A percentile compares a stretch with the other conserved stretches of the same genome.
Evolutionary conservation across 2,888 invertebrate genomes (phyloP).

Genomic region (Drosophila diplacantha): DNA sequence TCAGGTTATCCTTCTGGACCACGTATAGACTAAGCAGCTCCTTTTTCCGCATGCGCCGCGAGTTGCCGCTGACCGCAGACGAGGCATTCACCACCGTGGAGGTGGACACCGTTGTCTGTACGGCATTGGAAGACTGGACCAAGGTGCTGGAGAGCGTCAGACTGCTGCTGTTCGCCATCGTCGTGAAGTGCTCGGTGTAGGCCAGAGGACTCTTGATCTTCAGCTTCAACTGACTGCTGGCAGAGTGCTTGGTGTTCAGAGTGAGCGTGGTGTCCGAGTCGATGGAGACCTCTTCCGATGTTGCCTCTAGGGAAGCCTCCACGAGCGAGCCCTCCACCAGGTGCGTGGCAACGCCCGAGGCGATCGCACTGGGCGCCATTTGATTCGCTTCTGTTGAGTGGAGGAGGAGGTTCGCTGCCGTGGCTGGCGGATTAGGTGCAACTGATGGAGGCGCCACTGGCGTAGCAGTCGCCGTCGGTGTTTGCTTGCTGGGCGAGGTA

Average conservation of each 20-base stretch:
- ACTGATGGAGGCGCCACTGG: background rate
- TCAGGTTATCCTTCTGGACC: slow-evolving; percentile 89
- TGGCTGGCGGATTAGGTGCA: background rate
- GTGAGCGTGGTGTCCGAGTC: slow-evolving; percentile 77
- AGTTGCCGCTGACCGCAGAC: slow-evolving; percentile 78
- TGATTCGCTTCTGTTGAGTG: slow-evolving; percentile 63
- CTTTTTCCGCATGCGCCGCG: slow-evolving; percentile 93
- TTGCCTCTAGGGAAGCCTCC: slow-evolving; percentile 77
- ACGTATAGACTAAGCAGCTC: slow-evolving; percentile 90
- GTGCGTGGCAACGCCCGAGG: slow-evolving; percentile 55
- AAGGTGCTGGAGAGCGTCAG: slow-evolving; percentile 48
- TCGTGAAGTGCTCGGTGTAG: slow-evolving; percentile 83
- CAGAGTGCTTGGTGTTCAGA: slow-evolving; percentile 82
- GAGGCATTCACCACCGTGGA: slow-evolving; percentile 61
- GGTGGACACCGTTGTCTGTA: slow-evolving; percentile 63
- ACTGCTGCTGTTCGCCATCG: slow-evolving; percentile 48
- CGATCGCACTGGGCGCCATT: slow-evolving; percentile 41
- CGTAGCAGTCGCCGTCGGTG: slow-evolving; percentile 4
- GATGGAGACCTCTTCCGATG: slow-evolving; percentile 78
- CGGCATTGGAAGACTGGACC: slow-evolving; percentile 61
- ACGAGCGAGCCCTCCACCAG: slow-evolving; percentile 76
- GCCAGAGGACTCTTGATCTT: slow-evolving; percentile 94
- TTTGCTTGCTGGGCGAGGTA: slow-evolving; percentile 53
- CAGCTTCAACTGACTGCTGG: slow-evolving; percentile 90
- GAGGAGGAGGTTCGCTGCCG: slow-evolving; percentile 24